Conservation (phyloP, 1,140 invertebrate genomes). For the Sipha flava region DNA sequence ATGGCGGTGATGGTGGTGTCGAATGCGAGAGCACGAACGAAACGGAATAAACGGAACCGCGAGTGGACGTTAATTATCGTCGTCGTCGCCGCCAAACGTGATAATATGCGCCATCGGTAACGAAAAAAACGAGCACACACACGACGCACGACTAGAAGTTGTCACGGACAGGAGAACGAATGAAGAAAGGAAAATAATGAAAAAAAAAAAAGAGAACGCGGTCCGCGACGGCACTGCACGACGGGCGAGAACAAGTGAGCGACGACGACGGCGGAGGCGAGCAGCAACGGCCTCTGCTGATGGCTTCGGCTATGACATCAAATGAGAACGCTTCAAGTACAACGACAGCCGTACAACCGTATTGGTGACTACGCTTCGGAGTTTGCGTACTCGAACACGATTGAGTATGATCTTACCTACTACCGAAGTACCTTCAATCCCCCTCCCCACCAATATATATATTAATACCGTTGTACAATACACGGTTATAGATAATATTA, state of each 20-base stretch:
- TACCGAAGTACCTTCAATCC: no score
- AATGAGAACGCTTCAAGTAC: background rate
- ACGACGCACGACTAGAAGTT: background rate
- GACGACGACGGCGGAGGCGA: background rate
- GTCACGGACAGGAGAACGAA: background rate
- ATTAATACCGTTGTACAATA: no score
- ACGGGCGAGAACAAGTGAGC: background rate
- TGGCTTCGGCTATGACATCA: no score
- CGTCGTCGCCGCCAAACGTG: conserved; percentile 4
- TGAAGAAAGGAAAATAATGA: background rate
- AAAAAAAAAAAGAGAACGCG: background rate
- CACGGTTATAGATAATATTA: no score
- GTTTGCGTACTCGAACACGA: no score
- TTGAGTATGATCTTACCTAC: no score
- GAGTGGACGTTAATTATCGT: background rate
- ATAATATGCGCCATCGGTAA: background rate
- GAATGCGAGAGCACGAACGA: background rate
- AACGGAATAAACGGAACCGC: background rate
- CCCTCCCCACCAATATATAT: no score
- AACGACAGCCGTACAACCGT: background rate
- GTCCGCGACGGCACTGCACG: background rate
- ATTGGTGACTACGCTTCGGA: no score
- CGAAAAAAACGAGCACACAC: background rate
- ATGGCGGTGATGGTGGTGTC: background rate
- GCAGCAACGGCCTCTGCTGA: no score